Conservation (phyloP, 2,797 vertebrate species). For the Malacoraja senta region DNA sequence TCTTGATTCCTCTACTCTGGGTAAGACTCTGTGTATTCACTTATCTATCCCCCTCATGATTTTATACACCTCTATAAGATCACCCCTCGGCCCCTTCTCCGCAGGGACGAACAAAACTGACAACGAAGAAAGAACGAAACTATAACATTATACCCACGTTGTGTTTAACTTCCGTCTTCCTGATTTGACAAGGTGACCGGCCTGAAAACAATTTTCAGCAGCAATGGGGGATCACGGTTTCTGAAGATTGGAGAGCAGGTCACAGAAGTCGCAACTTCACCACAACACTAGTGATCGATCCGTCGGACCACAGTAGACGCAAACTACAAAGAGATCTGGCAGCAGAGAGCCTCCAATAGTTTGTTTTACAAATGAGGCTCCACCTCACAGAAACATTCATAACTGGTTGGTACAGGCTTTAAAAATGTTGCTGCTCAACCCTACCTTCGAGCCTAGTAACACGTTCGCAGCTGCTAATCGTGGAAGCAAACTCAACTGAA, state of each 20-base stretch:
- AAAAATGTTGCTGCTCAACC: neutral
- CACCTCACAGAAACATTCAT: constrained; percentile 14
- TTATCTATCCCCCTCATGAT: too few species aligned
- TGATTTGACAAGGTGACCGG: too few species aligned
- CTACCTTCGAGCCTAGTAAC: too few species aligned
- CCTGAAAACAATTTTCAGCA: neutral
- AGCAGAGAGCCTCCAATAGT: too few species aligned
- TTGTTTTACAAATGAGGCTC: neutral
- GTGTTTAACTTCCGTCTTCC: neutral
- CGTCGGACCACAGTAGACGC: neutral
- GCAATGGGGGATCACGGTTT: too few species aligned
- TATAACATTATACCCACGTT: neutral
- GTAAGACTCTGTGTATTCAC: too few species aligned
- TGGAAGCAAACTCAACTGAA: too few species aligned
- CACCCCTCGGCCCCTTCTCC: too few species aligned
- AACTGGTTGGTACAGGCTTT: constrained; percentile 21
- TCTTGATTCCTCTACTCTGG: too few species aligned
- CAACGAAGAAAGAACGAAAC: neutral
- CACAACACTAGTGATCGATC: too few species aligned
- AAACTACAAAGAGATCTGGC: neutral
- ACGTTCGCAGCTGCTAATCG: neutral
- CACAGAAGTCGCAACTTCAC: neutral
- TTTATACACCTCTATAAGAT: too few species aligned
- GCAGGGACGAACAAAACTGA: neutral
- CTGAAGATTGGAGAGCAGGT: neutral